Evolutionary conservation across 2,113 vertebrate genomes (phyloP), one percentile per base, ranked within the genome.

Genomic region (Labeo rohita): DNA sequence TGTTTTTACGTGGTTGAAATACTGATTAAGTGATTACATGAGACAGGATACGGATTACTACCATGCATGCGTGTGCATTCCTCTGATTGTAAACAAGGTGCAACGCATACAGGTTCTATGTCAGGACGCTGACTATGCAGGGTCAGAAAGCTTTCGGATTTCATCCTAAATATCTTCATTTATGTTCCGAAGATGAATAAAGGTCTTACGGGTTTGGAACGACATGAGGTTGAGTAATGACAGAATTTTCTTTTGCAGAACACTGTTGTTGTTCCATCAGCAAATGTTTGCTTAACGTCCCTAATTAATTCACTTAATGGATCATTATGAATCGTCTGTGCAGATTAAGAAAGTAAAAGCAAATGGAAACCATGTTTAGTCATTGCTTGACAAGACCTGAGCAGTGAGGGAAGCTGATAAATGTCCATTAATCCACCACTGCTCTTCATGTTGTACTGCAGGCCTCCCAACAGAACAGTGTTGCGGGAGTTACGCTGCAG

Each of bases 351-450:
- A 12, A 28, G 10, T 65, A 28, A 65, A 65, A 28, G n/a, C 61
- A 0, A 66, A 34, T 2, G 12, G 63, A 66, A 66, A 66, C 3
- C 23, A 66, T 49, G 72, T 75, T 74, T 23, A 75, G 45, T 49
- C 72, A 15, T 23, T 75, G 45, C n/a, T 49, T 49, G 10, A 23
- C n/a, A 75, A 75, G 72, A 11, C 49, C 43, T 15, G 49, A 75
- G 72, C 21, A 74, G 70, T n/a, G 70, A 74, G 10, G 45, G 49
- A 49, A 49, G 45, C n/a, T 75, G 45, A 49, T 74, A 23, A 74
- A 74, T 49, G 72, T n/a, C 45, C 45, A 49, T 74, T 49, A 74
- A 74, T 49, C 16, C 50, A 54, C 49, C 36, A 5, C 75, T 0
- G 75, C 75, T 36, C 28, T 52, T 23, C 75, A 18, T 18, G 50